phyloP scores from a whole-genome alignment of 2,113 vertebrate genomes.

The Panthera uncia region DNA sequence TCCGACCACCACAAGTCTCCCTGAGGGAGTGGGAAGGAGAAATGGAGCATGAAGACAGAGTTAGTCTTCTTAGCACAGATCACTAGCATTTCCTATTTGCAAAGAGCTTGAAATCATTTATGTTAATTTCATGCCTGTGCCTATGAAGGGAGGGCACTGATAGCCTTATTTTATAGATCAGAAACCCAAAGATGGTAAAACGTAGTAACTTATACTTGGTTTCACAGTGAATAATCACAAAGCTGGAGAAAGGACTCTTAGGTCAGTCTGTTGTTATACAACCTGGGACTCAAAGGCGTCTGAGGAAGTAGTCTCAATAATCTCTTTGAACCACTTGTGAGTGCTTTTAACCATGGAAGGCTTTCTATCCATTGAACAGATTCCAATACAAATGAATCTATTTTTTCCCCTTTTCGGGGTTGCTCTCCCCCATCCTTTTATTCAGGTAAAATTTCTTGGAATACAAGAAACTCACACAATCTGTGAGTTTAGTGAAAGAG shows the following conservation, averaged over 20 bases:
- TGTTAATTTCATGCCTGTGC: constrained; percentile 1
- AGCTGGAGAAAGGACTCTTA: not conserved
- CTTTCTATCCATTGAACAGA: not conserved
- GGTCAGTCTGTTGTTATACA: not conserved
- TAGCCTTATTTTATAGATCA: constrained; percentile 26
- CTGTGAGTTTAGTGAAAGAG: not conserved
- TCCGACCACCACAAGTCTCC: not conserved
- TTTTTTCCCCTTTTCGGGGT: not conserved
- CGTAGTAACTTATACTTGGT: not conserved
- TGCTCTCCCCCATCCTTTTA: not conserved
- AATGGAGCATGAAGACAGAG: constrained; percentile 8
- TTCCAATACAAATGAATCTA: not conserved
- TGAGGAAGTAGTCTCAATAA: not conserved
- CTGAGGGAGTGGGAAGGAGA: not conserved
- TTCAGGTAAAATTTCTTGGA: not conserved
- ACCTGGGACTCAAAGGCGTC: not conserved
- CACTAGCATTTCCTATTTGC: constrained; percentile 45
- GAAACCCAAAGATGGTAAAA: constrained; percentile 27
- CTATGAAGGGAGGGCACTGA: not conserved
- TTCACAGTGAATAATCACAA: not conserved
- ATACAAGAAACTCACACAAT: not conserved
- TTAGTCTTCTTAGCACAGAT: constrained; percentile 39
- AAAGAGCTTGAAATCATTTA: constrained; percentile 48
- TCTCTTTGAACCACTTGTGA: not conserved
- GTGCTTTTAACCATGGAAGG: not conserved